Conservation (phyloP, 2,113 vertebrate species). For the Daphoenositta chrysoptera region DNA sequence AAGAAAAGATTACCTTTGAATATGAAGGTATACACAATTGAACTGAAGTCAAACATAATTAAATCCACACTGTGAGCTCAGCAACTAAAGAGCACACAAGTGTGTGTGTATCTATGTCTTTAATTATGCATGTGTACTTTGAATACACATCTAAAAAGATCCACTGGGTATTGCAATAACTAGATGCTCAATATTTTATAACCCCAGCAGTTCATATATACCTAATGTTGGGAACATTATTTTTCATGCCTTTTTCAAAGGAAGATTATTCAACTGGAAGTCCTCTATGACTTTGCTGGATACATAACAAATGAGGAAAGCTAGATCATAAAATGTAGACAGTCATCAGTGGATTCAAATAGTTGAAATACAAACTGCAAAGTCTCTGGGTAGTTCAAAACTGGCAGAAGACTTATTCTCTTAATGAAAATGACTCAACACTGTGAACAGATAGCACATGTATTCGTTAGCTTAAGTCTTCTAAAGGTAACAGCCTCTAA, state of each 20-base stretch:
- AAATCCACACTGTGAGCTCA: neutral
- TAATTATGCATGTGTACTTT: slow-evolving; percentile 8
- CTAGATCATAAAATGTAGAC: neutral
- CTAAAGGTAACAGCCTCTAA: neutral
- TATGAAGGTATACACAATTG: neutral
- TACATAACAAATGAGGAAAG: neutral
- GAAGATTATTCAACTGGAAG: neutral
- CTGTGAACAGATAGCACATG: rapidly evolving
- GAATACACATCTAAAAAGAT: neutral
- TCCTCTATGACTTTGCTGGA: neutral
- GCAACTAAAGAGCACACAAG: neutral
- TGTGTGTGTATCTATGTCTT: neutral
- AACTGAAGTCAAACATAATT: neutral
- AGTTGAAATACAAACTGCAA: neutral
- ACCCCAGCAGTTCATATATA: neutral
- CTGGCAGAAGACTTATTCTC: neutral
- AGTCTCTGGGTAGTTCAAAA: neutral
- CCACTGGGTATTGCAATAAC: neutral
- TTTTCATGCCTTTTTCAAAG: neutral
- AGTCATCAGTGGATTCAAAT: neutral
- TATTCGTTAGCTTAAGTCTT: neutral
- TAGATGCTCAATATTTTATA: slow-evolving; percentile 18
- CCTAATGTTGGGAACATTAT: neutral
- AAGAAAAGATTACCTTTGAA: neutral
- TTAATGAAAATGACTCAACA: neutral